phyloP scores from a whole-genome alignment of 2,888 invertebrate genomes.

The Drosophila tripunctata region DNA sequence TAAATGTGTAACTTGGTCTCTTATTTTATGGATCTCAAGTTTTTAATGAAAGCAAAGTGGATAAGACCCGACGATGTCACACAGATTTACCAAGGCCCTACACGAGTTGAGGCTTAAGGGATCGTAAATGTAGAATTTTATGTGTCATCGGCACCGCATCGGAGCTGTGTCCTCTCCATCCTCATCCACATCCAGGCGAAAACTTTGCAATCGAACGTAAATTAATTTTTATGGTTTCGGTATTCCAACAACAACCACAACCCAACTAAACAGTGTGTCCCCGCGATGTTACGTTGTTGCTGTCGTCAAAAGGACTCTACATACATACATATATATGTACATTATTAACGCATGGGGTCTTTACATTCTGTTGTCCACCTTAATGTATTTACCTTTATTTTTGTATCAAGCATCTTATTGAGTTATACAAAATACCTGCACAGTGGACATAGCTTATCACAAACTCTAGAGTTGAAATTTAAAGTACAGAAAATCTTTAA shows the following conservation, averaged over 20 bases:
- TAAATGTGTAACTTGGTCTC: not conserved
- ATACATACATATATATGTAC: not conserved
- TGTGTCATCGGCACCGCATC: constrained; percentile 62
- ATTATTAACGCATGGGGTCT: constrained; percentile 11
- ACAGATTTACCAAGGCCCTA: constrained; percentile 25
- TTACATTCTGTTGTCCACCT: constrained; percentile 11
- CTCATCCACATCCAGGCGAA: constrained; percentile 49
- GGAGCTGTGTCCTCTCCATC: not conserved
- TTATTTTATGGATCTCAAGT: constrained; percentile 33
- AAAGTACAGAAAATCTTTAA: not conserved
- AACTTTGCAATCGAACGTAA: constrained; percentile 75
- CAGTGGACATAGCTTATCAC: not conserved
- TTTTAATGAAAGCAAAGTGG: constrained; percentile 47
- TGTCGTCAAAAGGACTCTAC: not conserved
- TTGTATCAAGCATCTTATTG: not conserved
- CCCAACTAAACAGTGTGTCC: not conserved
- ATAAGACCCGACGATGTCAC: constrained; percentile 32
- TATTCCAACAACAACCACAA: constrained; percentile 24
- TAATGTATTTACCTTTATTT: not conserved
- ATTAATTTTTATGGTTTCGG: constrained; percentile 70
- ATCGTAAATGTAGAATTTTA: constrained; percentile 75
- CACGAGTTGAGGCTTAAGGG: constrained; percentile 55
- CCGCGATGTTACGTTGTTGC: constrained; percentile 7
- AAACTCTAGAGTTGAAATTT: not conserved
- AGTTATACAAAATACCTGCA: not conserved